phyloP scores from a whole-genome alignment of 2,888 invertebrate genomes.

The Hyposoter didymator region DNA sequence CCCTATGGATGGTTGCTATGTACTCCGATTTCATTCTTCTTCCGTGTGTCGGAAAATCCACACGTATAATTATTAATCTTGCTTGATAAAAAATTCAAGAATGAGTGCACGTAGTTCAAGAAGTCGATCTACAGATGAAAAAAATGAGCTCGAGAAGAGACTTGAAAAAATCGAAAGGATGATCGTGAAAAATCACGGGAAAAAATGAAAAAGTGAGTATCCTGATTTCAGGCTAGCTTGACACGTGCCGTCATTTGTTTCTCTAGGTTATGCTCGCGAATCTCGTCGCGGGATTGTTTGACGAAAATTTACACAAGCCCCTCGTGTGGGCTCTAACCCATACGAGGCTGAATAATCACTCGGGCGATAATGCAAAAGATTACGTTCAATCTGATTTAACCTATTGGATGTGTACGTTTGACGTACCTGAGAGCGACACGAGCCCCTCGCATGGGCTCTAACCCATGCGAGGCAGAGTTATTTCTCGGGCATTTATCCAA shows the following conservation, averaged over 20 bases:
- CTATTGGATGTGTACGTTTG: too few species aligned
- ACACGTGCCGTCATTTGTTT: background rate
- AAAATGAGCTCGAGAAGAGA: slow-evolving; percentile 26
- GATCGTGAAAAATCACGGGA: slow-evolving; percentile 15
- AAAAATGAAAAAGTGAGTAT: slow-evolving; percentile 27
- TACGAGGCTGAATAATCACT: too few species aligned
- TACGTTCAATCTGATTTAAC: too few species aligned
- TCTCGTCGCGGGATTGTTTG: slow-evolving; percentile 20
- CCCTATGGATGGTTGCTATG: too few species aligned
- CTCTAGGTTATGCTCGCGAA: slow-evolving; percentile 7
- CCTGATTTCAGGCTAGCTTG: background rate
- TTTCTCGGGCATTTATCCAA: slow-evolving; percentile 27
- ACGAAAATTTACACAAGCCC: background rate
- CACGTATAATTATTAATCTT: too few species aligned
- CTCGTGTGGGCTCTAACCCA: too few species aligned
- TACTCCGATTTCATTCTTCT: too few species aligned
- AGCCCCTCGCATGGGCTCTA: slow-evolving; percentile 49
- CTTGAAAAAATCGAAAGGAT: slow-evolving; percentile 12
- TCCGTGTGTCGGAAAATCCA: too few species aligned
- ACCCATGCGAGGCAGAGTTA: slow-evolving; percentile 40
- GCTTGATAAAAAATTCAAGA: background rate
- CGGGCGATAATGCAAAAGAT: too few species aligned
- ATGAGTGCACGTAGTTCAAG: slow-evolving; percentile 24
- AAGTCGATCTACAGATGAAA: slow-evolving; percentile 15
- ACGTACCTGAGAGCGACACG: too few species aligned